Conservation (phyloP, 2,797 vertebrate genomes). For the Calcarius lapponicus region DNA sequence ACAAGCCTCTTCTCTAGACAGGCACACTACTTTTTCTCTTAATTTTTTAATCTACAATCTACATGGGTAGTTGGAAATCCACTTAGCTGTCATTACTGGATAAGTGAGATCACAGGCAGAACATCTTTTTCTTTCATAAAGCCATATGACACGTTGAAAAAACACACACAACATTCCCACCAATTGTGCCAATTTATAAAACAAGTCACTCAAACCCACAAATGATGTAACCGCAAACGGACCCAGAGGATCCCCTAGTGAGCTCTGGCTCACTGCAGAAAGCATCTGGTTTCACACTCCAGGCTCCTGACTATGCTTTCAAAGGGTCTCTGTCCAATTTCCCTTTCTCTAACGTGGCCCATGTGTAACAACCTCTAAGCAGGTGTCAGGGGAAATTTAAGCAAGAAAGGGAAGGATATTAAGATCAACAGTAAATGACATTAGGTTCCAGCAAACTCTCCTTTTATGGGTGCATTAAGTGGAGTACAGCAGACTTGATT, state of each 20-base stretch:
- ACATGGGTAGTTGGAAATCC: not conserved
- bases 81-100: constrained; percentile 39
- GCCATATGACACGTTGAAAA: not conserved
- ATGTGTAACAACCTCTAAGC: constrained; percentile 41
- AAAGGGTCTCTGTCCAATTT: constrained; percentile 39
- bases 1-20: constrained; percentile 33
- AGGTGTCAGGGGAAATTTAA: constrained; percentile 60
- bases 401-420: constrained; percentile 51
- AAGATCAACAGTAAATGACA: constrained; percentile 44
- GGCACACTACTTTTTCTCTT: not conserved
- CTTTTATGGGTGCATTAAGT: not conserved
- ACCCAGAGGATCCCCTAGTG: not conserved
- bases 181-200: constrained; percentile 51
- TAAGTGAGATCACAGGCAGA: constrained; percentile 52
- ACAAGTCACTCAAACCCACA: constrained; percentile 42
- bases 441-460: not conserved
- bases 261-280: not conserved
- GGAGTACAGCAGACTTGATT: not conserved
- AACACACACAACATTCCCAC: constrained; percentile 1
- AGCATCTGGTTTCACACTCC: constrained; percentile 31
- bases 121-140: constrained; percentile 42
- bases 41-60: constrained; percentile 25
- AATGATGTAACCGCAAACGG: not conserved
- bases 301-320: not conserved
- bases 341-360: not conserved